Base-by-base conservation (phyloP, 2,888 invertebrate species). In the Vanessa cardui region DNA sequence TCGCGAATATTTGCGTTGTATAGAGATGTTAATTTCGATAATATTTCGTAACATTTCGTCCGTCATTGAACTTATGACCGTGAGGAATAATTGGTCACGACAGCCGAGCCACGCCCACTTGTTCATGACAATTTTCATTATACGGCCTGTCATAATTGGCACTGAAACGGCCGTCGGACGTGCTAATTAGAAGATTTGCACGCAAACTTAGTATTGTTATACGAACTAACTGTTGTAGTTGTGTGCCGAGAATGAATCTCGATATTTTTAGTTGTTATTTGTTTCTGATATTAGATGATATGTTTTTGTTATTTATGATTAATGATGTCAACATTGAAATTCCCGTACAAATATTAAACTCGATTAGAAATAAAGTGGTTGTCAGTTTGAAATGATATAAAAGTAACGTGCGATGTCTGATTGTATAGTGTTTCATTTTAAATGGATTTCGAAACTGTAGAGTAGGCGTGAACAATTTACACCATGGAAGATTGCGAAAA, bases 131-230 rank as follows among this genome's bases (percentile, higher is more conserved):
- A 26, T 46, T 15, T 63, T 69, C 62, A 68, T 69, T 67, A 69
- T 64, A 65, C 20, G 18, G 20, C 52, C 47, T 49, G 49, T 69
- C 64, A 60, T 67, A 66, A 71, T 69, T 65, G 49, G 62, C 61
- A 62, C 58, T 65, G 59, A 58, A 62, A 63, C 59, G 64, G n/a
- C 72, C 68, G 49, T 64, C 59, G 65, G 46, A 69, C 18, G 69
- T 62, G 69, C 18, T 72, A 71, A 71, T 64, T 58, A 39, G 56
- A 60, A 62, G 66, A 69, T 62, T 61, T 66, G 66, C 71, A 69
- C 47, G 58, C 47, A 52, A 67, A 50, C 66, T 46, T 64, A 52
- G 44, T 54, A 50, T 44, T 58, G 64, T 52, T 58, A 33, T 56
- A 58, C 16, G n/a, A 18, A 46, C 33, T 70, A 66, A 71, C 71